A percentile compares a stretch with the other conserved stretches of the same genome.
Conservation (phyloP, 2,888 invertebrate genomes). For the Dendrolimus pini region DNA sequence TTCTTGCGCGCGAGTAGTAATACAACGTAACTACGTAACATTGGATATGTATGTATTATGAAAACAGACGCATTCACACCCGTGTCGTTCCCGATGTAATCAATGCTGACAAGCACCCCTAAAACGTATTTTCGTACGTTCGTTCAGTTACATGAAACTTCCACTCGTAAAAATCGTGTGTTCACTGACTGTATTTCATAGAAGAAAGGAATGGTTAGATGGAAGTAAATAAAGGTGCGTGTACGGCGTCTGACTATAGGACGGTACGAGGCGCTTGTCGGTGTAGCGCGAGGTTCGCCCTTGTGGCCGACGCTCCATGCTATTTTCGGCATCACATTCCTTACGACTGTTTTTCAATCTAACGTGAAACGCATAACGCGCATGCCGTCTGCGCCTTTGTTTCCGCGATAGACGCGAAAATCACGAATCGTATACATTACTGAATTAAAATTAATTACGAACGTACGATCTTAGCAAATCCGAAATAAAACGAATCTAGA, state of each 20-base stretch:
- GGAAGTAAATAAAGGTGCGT: slow-evolving; percentile 66
- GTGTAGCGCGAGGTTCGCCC: slow-evolving; percentile 62
- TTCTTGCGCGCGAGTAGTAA: not conserved
- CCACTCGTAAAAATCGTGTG: slow-evolving; percentile 44
- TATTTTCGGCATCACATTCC: slow-evolving; percentile 75
- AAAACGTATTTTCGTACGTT: slow-evolving; percentile 6
- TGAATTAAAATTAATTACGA: slow-evolving; percentile 28
- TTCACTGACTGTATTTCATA: slow-evolving; percentile 45
- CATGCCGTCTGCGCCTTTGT: slow-evolving; percentile 64
- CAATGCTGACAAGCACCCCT: not conserved
- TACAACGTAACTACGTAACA: not conserved
- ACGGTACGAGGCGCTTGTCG: slow-evolving; percentile 28
- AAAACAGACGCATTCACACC: not conserved
- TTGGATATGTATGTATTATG: not conserved
- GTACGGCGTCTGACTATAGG: slow-evolving; percentile 24
- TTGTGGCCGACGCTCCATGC: slow-evolving; percentile 69
- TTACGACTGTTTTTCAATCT: slow-evolving; percentile 72
- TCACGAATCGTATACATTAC: slow-evolving; percentile 27
- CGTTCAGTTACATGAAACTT: slow-evolving; percentile 42
- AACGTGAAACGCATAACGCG: slow-evolving; percentile 70
- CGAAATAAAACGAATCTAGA: slow-evolving; percentile 14
- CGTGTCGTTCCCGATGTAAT: not conserved
- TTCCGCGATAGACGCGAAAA: slow-evolving; percentile 40
- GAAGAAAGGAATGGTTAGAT: slow-evolving; percentile 27
- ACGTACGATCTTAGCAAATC: slow-evolving; percentile 26